These are phyloP conservation scores for Phyllostomus hastatus DNA, from an alignment of 2,113 vertebrate genomes.

Conservation along the genomic window DNA sequence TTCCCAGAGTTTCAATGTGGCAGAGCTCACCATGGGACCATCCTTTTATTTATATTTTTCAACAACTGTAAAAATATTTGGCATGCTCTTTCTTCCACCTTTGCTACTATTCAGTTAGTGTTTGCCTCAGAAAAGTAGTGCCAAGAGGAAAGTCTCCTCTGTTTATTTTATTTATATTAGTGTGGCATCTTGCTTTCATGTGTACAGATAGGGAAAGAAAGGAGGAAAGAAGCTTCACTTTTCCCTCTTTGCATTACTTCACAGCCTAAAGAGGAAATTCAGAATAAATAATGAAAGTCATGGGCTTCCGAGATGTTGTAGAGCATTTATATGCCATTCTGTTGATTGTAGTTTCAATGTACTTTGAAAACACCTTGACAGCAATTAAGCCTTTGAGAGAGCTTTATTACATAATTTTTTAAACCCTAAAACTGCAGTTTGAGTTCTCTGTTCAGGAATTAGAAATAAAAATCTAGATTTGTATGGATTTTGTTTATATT, in stretches of 20 bases:
- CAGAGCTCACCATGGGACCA: neutral
- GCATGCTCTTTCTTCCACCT: neutral
- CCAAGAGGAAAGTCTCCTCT: constrained; percentile 28
- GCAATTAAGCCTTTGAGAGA: neutral
- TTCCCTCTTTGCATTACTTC: neutral
- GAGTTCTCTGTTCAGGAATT: neutral
- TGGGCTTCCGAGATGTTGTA: neutral
- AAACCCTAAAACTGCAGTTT: neutral
- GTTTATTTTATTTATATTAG: constrained; percentile 50
- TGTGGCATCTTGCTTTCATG: constrained; percentile 24
- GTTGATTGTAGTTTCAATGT: neutral
- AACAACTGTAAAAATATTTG: constrained; percentile 46
- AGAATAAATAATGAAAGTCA: neutral
- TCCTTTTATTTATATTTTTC: constrained; percentile 38
- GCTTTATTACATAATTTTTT: neutral
- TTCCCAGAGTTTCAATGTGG: constrained; percentile 23
- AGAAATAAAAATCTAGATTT: neutral
- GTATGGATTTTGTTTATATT: neutral
- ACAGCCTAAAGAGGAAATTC: neutral
- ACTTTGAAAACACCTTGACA: neutral
- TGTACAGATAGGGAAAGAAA: neutral
- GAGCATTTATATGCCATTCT: neutral
- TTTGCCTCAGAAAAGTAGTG: constrained; percentile 28
- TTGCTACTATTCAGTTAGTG: constrained; percentile 12
- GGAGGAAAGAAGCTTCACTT: neutral